Evolutionary conservation across 2,888 invertebrate species (phyloP), one percentile per base, ranked within the genome.

Genomic region (Caenorhabditis sp.): DNA sequence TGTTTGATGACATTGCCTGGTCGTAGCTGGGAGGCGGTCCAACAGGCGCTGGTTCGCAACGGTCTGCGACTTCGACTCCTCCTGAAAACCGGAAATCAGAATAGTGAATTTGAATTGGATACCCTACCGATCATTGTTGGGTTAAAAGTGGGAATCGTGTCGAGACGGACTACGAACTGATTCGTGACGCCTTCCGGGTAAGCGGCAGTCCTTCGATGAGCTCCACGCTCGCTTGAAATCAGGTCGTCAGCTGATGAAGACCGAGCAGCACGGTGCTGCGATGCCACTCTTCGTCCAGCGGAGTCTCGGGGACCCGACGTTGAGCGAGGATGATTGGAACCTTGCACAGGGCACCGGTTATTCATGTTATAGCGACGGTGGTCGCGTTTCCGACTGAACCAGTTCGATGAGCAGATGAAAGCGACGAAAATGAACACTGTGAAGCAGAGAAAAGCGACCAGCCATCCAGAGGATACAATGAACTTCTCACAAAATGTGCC

Each of bases 1-100:
- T 32, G 32, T 76, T 64, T 2, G 83, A 76, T 1, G 74, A 70
- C 58, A 85, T 64, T 11, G 85, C 89, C 69, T 88, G 88, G 47
- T 89, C 89, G 70, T 89, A 89, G 28, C 85, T 70, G 0, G 89
- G 89, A 9, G 89, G 87, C 9, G 87, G 87, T 13, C 84, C 87
- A 1, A 86, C 47, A 0, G 28, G 51, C 1, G 28, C 35, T 40
- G 35, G 65, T 26, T 67, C 65, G 1, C 60, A 44, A 44, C 20
- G n/a, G 3, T 37, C 35, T 15, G 20, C 50, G 5, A 61, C 4
- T 8, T 85, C 85, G 13, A 85, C 85, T 9, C 85, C 85, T 6
- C 85, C 85, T 85, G 53, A 58, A 80, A 74, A 40, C 18, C 4
- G 9, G 6, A 11, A 37, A 15, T 20, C 22, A 8, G 8, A 40